phyloP scores from a whole-genome alignment of 2,888 invertebrate species.

The Apantesis nais region DNA sequence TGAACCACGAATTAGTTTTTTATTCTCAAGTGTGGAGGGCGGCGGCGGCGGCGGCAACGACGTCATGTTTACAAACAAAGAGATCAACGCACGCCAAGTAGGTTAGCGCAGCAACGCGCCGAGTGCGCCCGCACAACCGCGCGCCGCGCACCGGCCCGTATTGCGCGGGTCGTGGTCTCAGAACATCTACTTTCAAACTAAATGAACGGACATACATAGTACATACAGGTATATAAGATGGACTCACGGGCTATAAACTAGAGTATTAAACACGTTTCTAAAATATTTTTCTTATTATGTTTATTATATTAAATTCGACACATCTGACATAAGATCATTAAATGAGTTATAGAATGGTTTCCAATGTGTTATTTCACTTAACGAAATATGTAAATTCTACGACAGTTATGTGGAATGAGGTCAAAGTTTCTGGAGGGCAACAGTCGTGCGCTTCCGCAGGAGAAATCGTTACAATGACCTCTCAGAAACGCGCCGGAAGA shows the following conservation, averaged over 20 bases:
- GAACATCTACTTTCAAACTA: conserved; percentile 40
- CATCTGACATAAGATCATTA: conserved; percentile 11
- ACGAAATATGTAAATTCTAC: conserved; percentile 19
- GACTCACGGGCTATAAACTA: background rate
- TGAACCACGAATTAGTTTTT: conserved; percentile 45
- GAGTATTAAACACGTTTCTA: background rate
- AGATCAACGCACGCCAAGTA: conserved; percentile 85
- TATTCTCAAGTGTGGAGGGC: conserved; percentile 49
- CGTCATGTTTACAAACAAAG: conserved; percentile 85
- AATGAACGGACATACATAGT: conserved; percentile 22
- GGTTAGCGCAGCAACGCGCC: conserved; percentile 75
- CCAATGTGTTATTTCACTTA: conserved; percentile 24
- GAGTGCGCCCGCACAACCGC: conserved; percentile 53
- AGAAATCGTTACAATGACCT: conserved; percentile 80
- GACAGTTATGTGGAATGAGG: conserved; percentile 33
- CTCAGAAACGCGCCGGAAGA: conserved; percentile 76
- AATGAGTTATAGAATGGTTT: conserved; percentile 21
- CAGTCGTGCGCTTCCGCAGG: conserved; percentile 62
- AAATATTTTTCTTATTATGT: background rate
- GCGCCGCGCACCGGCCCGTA: conserved; percentile 61
- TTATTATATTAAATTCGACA: background rate
- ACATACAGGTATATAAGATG: conserved; percentile 9
- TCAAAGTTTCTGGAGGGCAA: conserved; percentile 59
- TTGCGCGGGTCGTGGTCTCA: conserved; percentile 82
- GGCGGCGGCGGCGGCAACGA: conserved; percentile 47